Evolutionary conservation across 2,113 vertebrate species (phyloP).

Genomic region (Bubalus kerabau): DNA sequence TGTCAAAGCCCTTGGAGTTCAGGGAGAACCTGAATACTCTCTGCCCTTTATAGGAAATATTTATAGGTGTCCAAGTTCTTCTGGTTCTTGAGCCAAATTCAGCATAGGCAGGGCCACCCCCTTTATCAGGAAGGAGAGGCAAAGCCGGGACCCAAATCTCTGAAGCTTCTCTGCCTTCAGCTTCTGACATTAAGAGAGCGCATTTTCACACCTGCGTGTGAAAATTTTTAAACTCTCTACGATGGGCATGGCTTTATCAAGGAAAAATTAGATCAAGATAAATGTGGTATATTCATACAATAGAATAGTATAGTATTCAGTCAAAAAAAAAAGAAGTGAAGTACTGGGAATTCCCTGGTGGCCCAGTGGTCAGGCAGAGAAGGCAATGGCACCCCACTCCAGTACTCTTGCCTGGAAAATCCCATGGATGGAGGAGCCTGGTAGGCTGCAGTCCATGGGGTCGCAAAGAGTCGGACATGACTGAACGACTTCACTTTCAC

Average conservation of each 20-base stretch:
- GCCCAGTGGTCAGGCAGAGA: not conserved
- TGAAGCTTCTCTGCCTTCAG: not conserved
- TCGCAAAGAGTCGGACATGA: too few species aligned
- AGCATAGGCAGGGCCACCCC: not conserved
- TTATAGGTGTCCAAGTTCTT: not conserved
- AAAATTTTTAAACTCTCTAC: not conserved
- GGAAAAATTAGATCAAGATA: not conserved
- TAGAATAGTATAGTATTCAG: not conserved
- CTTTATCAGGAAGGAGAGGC: not conserved
- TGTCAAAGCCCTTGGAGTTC: not conserved
- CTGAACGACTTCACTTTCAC: too few species aligned
- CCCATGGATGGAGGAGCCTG: too few species aligned
- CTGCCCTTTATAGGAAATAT: not conserved
- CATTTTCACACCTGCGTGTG: not conserved
- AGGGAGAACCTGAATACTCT: not conserved
- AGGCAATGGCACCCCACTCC: too few species aligned
- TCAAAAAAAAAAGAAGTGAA: not conserved
- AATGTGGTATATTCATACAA: not conserved
- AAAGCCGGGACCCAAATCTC: not conserved
- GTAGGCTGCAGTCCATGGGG: too few species aligned
- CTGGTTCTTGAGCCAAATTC: not conserved
- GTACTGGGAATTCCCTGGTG: not conserved
- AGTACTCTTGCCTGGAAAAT: too few species aligned
- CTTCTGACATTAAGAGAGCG: not conserved
- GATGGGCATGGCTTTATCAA: not conserved